Base-by-base conservation (phyloP, 2,113 vertebrate species). In the Mastomys natalensis region DNA sequence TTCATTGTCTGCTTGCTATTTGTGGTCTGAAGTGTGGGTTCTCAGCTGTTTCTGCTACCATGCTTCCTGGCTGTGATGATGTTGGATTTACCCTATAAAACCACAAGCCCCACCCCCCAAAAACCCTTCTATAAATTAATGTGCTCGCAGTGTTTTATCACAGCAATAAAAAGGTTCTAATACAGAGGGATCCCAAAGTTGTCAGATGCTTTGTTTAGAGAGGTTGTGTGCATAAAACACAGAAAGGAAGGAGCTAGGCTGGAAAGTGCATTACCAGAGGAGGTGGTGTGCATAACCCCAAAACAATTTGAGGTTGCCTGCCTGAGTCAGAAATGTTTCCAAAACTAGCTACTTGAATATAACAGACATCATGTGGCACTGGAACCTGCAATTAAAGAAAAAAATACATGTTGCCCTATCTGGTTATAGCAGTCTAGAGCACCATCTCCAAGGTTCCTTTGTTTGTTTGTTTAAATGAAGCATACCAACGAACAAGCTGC, bases 351-450 rank as follows among this genome's bases (percentile, higher is more conserved):
- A 72, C 3, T 93, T 62, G 60, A 62, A 62, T 90, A 72, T 72
- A 94, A 45, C 45, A 77, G 90, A 91, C 51, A 45, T 19, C 31
- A 55, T 78, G 26, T 84, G 78, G 72, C 62, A 78, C 3, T 87
- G 78, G 29, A 84, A 84, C 31, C 58, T 93, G 74, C 31, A 94
- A 16, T 90, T 73, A 64, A 89, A 85, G 43, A 45, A 48, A 77
- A 62, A 84, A 74, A 62, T 22, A 58, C 58, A 3, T 37, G 24
- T 93, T 80, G 31, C 92, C 91, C 85, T 73, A 82, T 87, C 96
- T 68, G 81, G 1, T 1, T 74, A 1, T 77, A 91, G n/a, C 40
- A 62, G 8, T 91, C 73, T n/a, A 87, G 51, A 70, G 43, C 13
- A 58, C 34, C 31, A 81, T 77, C 68, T 43, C 81, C 29, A 45